Evolutionary conservation across 2,797 vertebrate genomes (phyloP), one percentile per base, ranked within the genome.

Genomic region (Miichthys miiuy): DNA sequence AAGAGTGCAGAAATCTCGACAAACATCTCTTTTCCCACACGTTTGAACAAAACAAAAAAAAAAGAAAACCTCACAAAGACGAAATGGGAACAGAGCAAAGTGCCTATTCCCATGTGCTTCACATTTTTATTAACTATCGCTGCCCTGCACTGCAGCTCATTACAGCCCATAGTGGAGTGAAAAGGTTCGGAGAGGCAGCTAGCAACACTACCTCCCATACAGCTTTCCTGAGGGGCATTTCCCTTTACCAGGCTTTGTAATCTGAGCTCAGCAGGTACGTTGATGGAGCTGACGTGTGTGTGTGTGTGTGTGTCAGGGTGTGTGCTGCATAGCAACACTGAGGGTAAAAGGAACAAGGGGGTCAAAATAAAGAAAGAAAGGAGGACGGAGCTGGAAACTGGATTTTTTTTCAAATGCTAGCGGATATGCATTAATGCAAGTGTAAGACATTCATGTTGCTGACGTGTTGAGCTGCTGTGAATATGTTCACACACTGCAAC

Each of bases 251-350:
- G 84, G 77, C 86, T 88, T 91, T 92, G 92, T 92, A 93, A 93
- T 89, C 83, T 86, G 91, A 93, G 70, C 87, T 79, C 77, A 82
- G 82, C 90, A 93, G 90, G 88, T 90, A 86, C 46, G 75, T 68
- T 86, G 86, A 88, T 87, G 75, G 80, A 84, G 66, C 74, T 83
- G 69, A 66, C 27, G 21, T 20, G 71, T 42, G 60, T 3, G 60
- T 13, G 57, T 5, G 70, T 11, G 62, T 6, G 42, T 41, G 63
- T 6, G 60, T 1, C 25, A 21, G 30, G 2, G 23, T 7, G 54
- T n/a, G 62, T 18, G 78, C 70, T 85, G 78, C 83, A 81, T 72
- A 83, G 72, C 75, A 87, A 88, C 74, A 72, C 38, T 12, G 48
- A 38, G 34, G 60, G 5, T 11, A 25, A 55, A 52, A 78, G 61